These are phyloP conservation scores for Hydrotaea cyrtoneurina DNA, from an alignment of 2,888 invertebrate species.

Conservation along the genomic window DNA sequence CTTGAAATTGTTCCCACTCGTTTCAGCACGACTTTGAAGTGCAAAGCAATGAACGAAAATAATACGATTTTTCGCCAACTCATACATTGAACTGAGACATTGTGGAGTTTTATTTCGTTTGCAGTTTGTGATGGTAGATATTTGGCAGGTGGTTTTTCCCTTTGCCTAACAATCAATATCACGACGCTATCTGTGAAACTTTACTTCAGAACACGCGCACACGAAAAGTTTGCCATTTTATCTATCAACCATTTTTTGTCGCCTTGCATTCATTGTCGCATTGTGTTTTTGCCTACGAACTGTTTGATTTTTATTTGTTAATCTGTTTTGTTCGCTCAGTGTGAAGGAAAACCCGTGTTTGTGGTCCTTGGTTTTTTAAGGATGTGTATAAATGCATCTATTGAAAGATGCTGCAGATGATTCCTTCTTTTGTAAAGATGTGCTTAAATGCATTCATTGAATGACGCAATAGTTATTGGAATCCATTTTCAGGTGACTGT, in stretches of 20 bases:
- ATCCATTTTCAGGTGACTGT: too few relatives aligned
- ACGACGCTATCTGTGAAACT: too few relatives aligned
- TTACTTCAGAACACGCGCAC: too few relatives aligned
- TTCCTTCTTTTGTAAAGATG: too few relatives aligned
- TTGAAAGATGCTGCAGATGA: not conserved
- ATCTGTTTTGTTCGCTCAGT: not conserved
- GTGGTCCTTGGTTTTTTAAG: not conserved
- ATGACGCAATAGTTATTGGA: too few relatives aligned
- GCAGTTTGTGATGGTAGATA: not conserved
- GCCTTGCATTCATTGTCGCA: too few relatives aligned
- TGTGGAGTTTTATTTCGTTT: not conserved
- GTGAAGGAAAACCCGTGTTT: not conserved
- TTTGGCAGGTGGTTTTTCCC: too few relatives aligned
- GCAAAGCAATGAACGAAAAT: too few relatives aligned
- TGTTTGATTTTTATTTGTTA: not conserved
- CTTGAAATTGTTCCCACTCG: not conserved
- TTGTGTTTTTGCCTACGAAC: too few relatives aligned
- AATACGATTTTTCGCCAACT: not conserved
- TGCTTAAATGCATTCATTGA: too few relatives aligned
- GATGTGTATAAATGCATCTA: constrained; percentile 1
- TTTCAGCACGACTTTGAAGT: too few relatives aligned
- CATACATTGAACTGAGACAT: not conserved
- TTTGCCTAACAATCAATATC: too few relatives aligned
- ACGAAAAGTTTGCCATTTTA: not conserved
- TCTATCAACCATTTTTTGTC: not conserved